Evolutionary conservation across 2,888 invertebrate species (phyloP), one percentile per base, ranked within the genome.

Genomic region (Parnassius apollo): DNA sequence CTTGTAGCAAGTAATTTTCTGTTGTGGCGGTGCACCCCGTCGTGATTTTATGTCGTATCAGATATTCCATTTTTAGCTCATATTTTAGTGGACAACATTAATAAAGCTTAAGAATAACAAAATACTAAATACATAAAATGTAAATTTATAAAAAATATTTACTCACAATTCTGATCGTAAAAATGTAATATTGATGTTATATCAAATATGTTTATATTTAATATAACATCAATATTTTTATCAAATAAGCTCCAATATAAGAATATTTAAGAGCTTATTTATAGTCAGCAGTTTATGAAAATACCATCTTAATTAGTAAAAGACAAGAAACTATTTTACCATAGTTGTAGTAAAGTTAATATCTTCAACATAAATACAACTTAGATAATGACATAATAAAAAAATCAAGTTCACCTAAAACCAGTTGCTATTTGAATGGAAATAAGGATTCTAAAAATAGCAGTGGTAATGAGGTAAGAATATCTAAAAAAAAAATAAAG

Each of bases 11-110:
- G 75, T 72, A 71, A 75, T 74, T 80, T 77, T 80, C 74, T 77
- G 77, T 76, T 72, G 70, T 70, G 75, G 74, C 71, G 69, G 71
- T 68, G 84, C 85, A 68, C 85, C 88, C 88, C 85, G 86, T 79
- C 72, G 88, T 71, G 86, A 80, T 80, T 78, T 80, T 80, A 78
- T 69, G 66, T 63, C 56, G 46, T 53, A 58, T 62, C 58, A 46
- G 46, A 59, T 59, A 63, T 57, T 57, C 59, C 25, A 25, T 25
- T 46, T 64, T 53, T 44, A 52, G 45, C 51, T 55, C 51, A 50
- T 63, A 58, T 50, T 51, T 63, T 51, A 63, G 42, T 51, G 22
- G 52, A 11, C 35, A 58, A 49, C 52, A 46, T 57, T 56, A 51
- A 56, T 42, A 49, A 11, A 44, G 52, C 10, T 8, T 9, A 25